Evolutionary conservation across 1,140 invertebrate species (phyloP).

Genomic region (Zelostemma sp.): DNA sequence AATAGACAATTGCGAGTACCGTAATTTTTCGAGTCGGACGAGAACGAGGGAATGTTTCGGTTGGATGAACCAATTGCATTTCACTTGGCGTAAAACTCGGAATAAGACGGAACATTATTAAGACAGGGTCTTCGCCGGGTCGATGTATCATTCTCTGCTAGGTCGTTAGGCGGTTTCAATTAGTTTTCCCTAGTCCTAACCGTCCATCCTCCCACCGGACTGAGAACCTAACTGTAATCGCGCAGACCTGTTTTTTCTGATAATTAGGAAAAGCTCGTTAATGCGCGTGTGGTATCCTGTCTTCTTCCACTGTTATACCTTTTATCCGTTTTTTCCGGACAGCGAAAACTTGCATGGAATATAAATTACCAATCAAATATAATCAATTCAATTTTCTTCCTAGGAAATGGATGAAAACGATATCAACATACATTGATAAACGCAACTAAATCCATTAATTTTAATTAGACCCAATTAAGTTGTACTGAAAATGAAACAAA

Average conservation of each 20-base stretch:
- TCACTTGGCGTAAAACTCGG: constrained; percentile 35
- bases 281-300: constrained; percentile 58
- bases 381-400: too few relatives aligned
- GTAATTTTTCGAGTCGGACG: too few relatives aligned
- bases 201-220: constrained; percentile 48
- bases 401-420: too few relatives aligned
- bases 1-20: too few relatives aligned
- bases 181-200: constrained; percentile 65
- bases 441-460: too few relatives aligned
- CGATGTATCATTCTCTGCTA: constrained; percentile 69
- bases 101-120: constrained; percentile 66
- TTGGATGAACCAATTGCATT: constrained; percentile 44
- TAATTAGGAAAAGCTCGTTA: constrained; percentile 69
- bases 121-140: constrained; percentile 61
- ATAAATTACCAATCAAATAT: constrained; percentile 28
- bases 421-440: too few relatives aligned
- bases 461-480: too few relatives aligned
- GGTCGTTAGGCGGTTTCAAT: constrained; percentile 71
- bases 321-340: constrained; percentile 30
- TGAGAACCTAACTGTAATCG: constrained; percentile 59
- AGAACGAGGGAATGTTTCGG: constrained; percentile 24
- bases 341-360: constrained; percentile 36
- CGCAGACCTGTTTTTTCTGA: constrained; percentile 62
- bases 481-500: too few relatives aligned
- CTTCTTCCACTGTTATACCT: constrained; percentile 33